phyloP scores from a whole-genome alignment of 2,888 invertebrate genomes.

The Cheilosia vulpina region DNA sequence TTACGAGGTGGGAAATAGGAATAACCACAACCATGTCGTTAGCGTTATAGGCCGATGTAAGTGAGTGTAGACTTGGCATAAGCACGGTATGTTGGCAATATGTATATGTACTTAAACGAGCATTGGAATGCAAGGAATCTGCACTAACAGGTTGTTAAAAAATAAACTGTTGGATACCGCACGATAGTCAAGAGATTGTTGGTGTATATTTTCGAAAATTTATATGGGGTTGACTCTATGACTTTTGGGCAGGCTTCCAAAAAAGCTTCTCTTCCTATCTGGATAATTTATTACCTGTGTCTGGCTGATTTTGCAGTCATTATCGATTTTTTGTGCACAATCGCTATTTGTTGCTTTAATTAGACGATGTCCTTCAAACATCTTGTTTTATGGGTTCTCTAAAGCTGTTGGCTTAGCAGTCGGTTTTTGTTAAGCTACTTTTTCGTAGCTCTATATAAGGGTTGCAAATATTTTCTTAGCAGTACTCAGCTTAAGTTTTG shows the following conservation, averaged over 20 bases:
- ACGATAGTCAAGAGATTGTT: background rate
- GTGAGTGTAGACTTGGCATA: constrained; percentile 31
- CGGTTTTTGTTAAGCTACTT: constrained; percentile 1
- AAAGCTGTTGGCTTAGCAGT: constrained; percentile 22
- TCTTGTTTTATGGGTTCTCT: constrained; percentile 52
- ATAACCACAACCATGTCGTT: constrained; percentile 48
- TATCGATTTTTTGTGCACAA: constrained; percentile 55
- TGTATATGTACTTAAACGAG: constrained; percentile 30
- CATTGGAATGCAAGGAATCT: constrained; percentile 68
- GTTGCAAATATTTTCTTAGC: background rate
- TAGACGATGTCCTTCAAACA: constrained; percentile 46
- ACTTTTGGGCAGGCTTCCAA: constrained; percentile 62
- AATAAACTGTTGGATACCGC: constrained; percentile 33
- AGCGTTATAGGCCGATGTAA: constrained; percentile 29
- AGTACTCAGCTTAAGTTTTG: background rate
- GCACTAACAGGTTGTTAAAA: constrained; percentile 71
- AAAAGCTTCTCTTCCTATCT: constrained; percentile 22
- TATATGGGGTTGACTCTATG: constrained; percentile 22
- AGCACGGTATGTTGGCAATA: constrained; percentile 3
- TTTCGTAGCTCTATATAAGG: background rate
- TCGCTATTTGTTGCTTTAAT: constrained; percentile 52
- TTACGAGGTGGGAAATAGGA: constrained; percentile 58
- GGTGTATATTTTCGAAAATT: background rate
- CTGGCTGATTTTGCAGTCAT: constrained; percentile 31
- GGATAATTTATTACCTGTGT: constrained; percentile 44